Conservation (phyloP, 2,113 vertebrate species). For the Percopsis transmontana region DNA sequence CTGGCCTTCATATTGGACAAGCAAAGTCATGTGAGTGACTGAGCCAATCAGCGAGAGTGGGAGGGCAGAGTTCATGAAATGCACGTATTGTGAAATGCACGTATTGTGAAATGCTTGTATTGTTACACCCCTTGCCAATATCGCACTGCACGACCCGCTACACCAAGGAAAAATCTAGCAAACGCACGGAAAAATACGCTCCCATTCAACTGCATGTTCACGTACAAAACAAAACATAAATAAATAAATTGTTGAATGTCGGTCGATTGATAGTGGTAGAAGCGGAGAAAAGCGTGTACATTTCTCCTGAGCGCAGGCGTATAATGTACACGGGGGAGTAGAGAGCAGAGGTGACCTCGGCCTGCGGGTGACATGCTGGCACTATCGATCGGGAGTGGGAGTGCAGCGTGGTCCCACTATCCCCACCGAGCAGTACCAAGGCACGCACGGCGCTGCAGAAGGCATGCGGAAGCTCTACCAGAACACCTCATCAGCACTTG, state of each 20-base stretch:
- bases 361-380: slow-evolving; percentile 9
- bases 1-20: no score
- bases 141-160: no score
- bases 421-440: slow-evolving; percentile 1
- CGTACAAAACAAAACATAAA: background rate
- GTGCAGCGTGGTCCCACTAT: background rate
- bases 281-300: background rate
- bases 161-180: no score
- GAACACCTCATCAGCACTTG: slow-evolving; percentile 14
- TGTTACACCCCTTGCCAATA: no score
- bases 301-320: background rate
- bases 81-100: no score
- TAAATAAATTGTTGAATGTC: background rate
- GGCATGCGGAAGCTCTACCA: background rate
- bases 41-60: no score
- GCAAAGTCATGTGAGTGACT: no score
- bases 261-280: background rate
- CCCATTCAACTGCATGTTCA: background rate
- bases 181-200: no score
- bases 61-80: no score
- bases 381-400: slow-evolving; percentile 38
- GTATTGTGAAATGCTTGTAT: no score
- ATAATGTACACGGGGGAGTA: background rate
- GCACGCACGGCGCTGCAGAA: slow-evolving; percentile 2
- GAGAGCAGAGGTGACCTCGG: background rate